Base-by-base conservation (phyloP, 2,797 vertebrate genomes). In the Lacerta viridis region DNA sequence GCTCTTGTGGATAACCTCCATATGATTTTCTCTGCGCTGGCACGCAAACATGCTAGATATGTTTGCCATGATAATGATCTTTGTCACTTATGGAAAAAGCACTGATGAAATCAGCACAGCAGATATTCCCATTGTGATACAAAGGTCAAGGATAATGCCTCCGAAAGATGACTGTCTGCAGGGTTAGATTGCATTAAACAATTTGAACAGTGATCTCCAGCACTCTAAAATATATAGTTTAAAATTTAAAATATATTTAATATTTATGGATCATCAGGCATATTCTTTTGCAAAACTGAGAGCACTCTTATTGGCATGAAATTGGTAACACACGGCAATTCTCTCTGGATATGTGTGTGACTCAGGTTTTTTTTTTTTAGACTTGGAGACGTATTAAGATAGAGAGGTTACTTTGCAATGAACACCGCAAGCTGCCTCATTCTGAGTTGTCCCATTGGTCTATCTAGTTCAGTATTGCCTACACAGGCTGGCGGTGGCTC, bases 211-310 rank as follows among this genome's bases (percentile, higher is more conserved):
- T 27, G 76, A 5, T 15, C 86, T 87, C 0, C 33, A 55, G 39
- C 8, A 1, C 5, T 92, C 17, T 76, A 11, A 1, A 15, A 20
- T 25, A 85, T 83, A 59, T 82, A 1, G 50, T 64, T 87, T 83
- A 88, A 88, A 87, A 66, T 87, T 88, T 88, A 88, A 68, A 87
- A 36, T 33, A 10, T 75, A 82, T 83, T 76, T 88, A 88, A 78
- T 88, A 88, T 88, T 88, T 88, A 88, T 88, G 77, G 74, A 68
- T 77, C 72, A 78, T 88, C 64, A 88, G 55, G 20, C 8, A 17
- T 46, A n/a, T 39, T 61, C 39, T 43, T n/a, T 20, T 69, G 41
- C 61, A 36, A 29, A 77, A 41, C 43, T 50, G 59, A 74, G 20
- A 77, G 29, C 50, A 15, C 41, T 68, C 41, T n/a, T 11, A 1